phyloP scores from a whole-genome alignment of 2,888 invertebrate species.

The Hemistola chrysoprasaria region DNA sequence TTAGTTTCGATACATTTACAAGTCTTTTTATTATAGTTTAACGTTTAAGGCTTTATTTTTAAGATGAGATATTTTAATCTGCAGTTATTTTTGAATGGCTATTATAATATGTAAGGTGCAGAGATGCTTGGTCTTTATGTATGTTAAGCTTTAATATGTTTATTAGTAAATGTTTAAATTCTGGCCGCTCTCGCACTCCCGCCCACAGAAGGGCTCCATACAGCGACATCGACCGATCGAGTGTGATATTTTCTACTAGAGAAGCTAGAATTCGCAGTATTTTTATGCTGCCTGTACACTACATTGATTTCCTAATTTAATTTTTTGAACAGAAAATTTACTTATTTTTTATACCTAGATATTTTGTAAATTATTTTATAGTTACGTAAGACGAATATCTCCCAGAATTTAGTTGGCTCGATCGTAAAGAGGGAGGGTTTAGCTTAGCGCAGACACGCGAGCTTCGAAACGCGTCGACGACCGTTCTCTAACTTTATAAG shows the following conservation, averaged over 20 bases:
- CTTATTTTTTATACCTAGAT: constrained; percentile 75
- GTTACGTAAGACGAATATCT: constrained; percentile 45
- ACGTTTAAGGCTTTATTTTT: constrained; percentile 79
- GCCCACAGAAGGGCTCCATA: constrained; percentile 29
- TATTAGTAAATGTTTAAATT: constrained; percentile 81
- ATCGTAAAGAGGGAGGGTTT: no score
- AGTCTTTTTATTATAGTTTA: constrained; percentile 75
- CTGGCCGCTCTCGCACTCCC: constrained; percentile 61
- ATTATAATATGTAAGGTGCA: constrained; percentile 81
- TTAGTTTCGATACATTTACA: constrained; percentile 64
- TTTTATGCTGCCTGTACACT: constrained; percentile 62
- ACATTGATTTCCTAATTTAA: constrained; percentile 51
- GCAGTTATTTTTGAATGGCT: constrained; percentile 82
- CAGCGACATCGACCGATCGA: constrained; percentile 41
- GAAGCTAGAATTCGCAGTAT: constrained; percentile 68
- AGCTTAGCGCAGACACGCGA: no score
- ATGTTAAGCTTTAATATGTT: constrained; percentile 83
- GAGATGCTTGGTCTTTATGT: constrained; percentile 83
- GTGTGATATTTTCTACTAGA: constrained; percentile 77
- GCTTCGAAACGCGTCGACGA: no score
- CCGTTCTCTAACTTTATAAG: constrained; percentile 30
- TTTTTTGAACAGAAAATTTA: constrained; percentile 54
- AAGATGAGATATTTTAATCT: constrained; percentile 81
- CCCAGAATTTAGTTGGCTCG: no score
- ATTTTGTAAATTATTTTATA: constrained; percentile 76